These are phyloP conservation scores for Neoitamus cyanurus DNA, from an alignment of 2,888 invertebrate genomes.

Conservation along the genomic window DNA sequence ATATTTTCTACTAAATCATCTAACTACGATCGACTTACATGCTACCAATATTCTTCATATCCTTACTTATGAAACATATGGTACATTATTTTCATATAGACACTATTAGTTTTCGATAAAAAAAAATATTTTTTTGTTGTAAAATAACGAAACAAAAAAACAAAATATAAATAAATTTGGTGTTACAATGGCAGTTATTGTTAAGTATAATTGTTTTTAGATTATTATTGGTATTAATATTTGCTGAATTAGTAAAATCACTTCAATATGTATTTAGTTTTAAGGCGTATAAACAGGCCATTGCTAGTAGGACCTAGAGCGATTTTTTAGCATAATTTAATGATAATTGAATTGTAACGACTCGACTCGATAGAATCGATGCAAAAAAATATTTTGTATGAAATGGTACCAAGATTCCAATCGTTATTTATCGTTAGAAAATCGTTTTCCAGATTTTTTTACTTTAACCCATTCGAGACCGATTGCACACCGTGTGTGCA, in stretches of 20 bases:
- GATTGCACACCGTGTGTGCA: no score
- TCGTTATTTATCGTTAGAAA: no score
- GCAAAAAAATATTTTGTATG: no score
- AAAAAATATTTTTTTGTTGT: slow-evolving; percentile 1
- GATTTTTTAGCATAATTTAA: not conserved
- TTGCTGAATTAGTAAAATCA: not conserved
- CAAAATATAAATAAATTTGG: slow-evolving; percentile 63
- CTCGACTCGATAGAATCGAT: no score
- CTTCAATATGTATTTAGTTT: not conserved
- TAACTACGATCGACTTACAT: slow-evolving; percentile 27
- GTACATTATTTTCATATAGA: not conserved
- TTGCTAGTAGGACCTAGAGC: not conserved
- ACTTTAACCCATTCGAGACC: no score
- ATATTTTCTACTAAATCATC: slow-evolving; percentile 23
- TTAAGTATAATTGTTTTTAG: not conserved
- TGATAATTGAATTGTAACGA: no score
- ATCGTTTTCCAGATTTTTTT: no score
- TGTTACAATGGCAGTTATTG: not conserved
- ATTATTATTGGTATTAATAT: not conserved
- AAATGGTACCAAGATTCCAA: no score
- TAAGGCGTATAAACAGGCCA: not conserved
- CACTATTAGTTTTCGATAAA: not conserved
- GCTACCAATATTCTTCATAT: slow-evolving; percentile 16
- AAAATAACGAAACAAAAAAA: slow-evolving; percentile 27
- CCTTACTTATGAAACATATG: not conserved